These are phyloP conservation scores for Zingel zingel DNA, from an alignment of 2,113 vertebrate genomes.

Conservation along the genomic window DNA sequence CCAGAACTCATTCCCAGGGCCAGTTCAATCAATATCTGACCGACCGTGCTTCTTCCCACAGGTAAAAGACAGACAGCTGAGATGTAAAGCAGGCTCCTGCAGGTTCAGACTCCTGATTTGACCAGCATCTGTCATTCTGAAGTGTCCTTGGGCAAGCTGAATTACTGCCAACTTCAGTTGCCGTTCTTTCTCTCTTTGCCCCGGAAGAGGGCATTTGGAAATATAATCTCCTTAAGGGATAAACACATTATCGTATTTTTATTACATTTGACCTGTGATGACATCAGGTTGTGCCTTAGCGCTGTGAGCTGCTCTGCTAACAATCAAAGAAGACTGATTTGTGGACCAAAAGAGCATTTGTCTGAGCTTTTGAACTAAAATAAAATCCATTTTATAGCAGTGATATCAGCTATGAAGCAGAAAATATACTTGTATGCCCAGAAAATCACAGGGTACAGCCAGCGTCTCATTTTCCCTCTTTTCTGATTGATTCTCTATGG, in stretches of 20 bases:
- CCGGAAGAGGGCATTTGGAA: slow-evolving; percentile 3
- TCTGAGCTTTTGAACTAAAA: slow-evolving; percentile 46
- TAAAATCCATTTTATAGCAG: slow-evolving; percentile 46
- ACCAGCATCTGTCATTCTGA: slow-evolving; percentile 50
- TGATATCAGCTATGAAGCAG: slow-evolving; percentile 46
- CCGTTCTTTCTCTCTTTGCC: slow-evolving; percentile 24
- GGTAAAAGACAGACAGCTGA: slow-evolving; percentile 35
- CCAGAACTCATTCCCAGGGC: slow-evolving; percentile 46
- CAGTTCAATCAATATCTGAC: slow-evolving; percentile 74
- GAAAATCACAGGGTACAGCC: slow-evolving; percentile 52
- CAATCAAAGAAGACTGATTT: slow-evolving; percentile 18
- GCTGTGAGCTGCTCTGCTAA: slow-evolving; percentile 1
- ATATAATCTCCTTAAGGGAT: slow-evolving; percentile 19
- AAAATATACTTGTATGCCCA: slow-evolving; percentile 58
- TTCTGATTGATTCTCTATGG: slow-evolving; percentile 61
- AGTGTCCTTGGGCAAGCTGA: slow-evolving; percentile 59
- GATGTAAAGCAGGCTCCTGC: slow-evolving; percentile 58
- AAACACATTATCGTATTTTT: slow-evolving; percentile 33
- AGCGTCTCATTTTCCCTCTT: slow-evolving; percentile 37
- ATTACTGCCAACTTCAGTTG: slow-evolving; percentile 51
- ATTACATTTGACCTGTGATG: slow-evolving; percentile 25
- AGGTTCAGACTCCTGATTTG: slow-evolving; percentile 19
- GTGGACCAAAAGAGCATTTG: slow-evolving; percentile 16
- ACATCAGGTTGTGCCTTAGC: neutral
- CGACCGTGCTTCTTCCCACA: slow-evolving; percentile 42